These are phyloP conservation scores for Orchesella cincta DNA, from an alignment of 1,140 invertebrate genomes.

Conservation along the genomic window DNA sequence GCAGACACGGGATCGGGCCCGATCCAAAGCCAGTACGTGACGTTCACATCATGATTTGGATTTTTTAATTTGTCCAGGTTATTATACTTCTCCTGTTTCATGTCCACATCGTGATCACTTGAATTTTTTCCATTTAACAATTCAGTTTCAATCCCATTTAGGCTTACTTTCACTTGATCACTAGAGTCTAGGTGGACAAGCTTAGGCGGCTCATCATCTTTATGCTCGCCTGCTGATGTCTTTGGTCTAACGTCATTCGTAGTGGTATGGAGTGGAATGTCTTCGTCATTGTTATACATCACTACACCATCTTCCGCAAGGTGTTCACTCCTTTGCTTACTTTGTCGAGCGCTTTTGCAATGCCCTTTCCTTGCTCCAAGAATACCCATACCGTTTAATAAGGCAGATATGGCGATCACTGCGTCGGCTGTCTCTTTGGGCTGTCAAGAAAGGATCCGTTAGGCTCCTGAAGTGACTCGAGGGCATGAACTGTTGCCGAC, in stretches of 20 bases:
- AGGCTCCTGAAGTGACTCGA: conserved; percentile 69
- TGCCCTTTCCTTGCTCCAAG: conserved; percentile 38
- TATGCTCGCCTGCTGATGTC: not conserved
- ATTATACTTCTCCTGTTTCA: not conserved
- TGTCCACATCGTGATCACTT: not conserved
- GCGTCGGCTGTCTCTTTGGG: conserved; percentile 72
- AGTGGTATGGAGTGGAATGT: conserved; percentile 1
- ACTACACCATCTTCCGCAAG: not conserved
- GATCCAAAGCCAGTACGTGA: conserved; percentile 76
- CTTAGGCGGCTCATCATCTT: not conserved
- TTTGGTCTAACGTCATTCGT: conserved; percentile 23
- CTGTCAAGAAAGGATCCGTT: conserved; percentile 75
- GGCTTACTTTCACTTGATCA: conserved; percentile 4
- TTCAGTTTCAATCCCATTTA: not conserved
- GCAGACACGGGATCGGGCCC: conserved; percentile 71
- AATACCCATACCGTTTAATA: conserved; percentile 44
- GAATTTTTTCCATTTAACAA: not conserved
- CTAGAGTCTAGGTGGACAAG: not conserved
- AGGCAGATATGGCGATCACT: conserved; percentile 67
- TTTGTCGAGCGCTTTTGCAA: conserved; percentile 31
- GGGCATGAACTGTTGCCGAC: conserved; percentile 70
- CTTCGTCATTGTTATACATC: conserved; percentile 24
- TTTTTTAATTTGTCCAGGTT: not conserved
- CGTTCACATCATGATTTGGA: conserved; percentile 11
- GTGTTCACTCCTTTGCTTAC: not conserved